These are phyloP conservation scores for Hemicentrotus pulcherrimus DNA, from an alignment of 35 echinoderm and acorn worm species.

Conservation along the genomic window DNA sequence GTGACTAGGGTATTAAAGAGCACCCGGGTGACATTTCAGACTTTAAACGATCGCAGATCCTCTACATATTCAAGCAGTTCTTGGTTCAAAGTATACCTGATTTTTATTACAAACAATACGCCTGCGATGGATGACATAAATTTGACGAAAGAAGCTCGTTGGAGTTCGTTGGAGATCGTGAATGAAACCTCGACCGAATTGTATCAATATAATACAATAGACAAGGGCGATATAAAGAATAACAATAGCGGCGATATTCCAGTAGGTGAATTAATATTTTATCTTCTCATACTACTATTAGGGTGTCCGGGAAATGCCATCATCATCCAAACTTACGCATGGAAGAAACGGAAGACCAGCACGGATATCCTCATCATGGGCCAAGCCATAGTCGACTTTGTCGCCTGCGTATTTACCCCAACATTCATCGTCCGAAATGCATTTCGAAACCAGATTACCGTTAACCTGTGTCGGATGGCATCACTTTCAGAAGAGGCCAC, in stretches of 20 bases:
- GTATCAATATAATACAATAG: too few species aligned
- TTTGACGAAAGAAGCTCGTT: too few species aligned
- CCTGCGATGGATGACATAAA: too few species aligned
- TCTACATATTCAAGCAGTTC: too few species aligned
- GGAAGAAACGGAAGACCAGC: constrained; percentile 4
- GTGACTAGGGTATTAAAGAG: too few species aligned
- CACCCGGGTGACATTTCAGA: too few species aligned
- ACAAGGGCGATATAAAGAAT: not conserved
- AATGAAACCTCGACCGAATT: too few species aligned
- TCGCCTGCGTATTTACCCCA: not conserved
- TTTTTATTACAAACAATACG: too few species aligned
- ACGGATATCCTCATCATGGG: constrained; percentile 32
- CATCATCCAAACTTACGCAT: constrained; percentile 13
- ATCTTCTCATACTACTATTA: not conserved
- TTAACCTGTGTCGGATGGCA: not conserved
- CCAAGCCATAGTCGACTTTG: constrained; percentile 29
- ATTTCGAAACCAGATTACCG: not conserved
- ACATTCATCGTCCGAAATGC: not conserved
- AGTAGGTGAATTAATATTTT: not conserved
- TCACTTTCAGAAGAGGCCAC: not conserved
- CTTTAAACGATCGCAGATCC: too few species aligned
- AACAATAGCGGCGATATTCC: too few species aligned
- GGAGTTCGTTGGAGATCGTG: too few species aligned
- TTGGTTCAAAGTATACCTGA: too few species aligned
- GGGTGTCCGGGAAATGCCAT: constrained; percentile 11